Conservation (phyloP, 2,888 invertebrate genomes). For the Dichetophora obliterata region DNA sequence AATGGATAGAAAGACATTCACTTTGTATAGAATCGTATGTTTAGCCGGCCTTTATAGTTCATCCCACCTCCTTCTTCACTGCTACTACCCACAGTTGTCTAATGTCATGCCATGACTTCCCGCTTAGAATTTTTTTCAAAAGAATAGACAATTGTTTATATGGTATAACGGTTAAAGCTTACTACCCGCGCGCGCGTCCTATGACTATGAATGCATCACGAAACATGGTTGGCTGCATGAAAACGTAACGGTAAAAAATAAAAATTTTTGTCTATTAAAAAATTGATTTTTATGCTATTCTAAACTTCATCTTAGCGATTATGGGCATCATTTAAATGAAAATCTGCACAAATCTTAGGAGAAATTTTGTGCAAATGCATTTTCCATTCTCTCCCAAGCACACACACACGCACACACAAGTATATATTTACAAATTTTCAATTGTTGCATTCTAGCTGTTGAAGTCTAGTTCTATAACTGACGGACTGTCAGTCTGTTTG, state of each 20-base stretch:
- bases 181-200: too few relatives aligned
- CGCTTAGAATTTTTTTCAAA: not conserved
- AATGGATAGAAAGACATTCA: not conserved
- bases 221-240: constrained; percentile 5
- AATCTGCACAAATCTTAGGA: constrained; percentile 12
- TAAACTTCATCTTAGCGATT: not conserved
- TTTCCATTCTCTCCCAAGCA: constrained; percentile 2
- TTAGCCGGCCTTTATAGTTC: not conserved
- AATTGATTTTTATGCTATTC: not conserved
- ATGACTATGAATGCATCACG: not conserved
- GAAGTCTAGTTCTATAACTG: not conserved
- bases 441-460: not conserved
- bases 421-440: not conserved
- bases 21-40: constrained; percentile 9
- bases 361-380: constrained; percentile 16
- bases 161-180: constrained; percentile 1
- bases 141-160: constrained; percentile 18
- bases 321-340: not conserved
- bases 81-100: not conserved
- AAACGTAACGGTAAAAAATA: constrained; percentile 8
- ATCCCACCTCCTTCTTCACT: not conserved
- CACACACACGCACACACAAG: not conserved
- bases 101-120: not conserved
- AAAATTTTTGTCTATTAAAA: not conserved
- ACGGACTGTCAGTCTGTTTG: constrained; percentile 42